A percentile compares a stretch with the other conserved stretches of the same genome.
Conservation (phyloP, 1,140 invertebrate species). For the Pseudomyrmex dendroicus region DNA sequence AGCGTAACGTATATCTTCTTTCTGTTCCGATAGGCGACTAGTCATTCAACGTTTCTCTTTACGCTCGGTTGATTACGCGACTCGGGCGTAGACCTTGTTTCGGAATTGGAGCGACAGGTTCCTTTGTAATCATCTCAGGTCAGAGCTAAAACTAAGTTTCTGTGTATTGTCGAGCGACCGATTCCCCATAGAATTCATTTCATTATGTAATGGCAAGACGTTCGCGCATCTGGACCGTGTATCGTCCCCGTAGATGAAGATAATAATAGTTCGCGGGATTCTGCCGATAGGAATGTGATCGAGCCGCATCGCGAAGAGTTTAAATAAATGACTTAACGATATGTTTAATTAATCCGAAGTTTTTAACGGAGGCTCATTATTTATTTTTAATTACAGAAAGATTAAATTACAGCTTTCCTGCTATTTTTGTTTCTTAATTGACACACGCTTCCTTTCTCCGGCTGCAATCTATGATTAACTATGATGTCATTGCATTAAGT, state of each 20-base stretch:
- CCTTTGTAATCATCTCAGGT: neutral
- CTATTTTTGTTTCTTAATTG: constrained; percentile 26
- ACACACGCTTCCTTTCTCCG: constrained; percentile 10
- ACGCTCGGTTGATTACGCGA: neutral
- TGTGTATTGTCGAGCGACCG: too few species aligned
- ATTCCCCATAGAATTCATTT: too few species aligned
- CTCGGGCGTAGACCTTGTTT: neutral
- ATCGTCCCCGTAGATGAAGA: too few species aligned
- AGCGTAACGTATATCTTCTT: neutral
- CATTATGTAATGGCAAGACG: neutral
- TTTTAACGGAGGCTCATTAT: too few species aligned
- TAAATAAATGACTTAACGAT: too few species aligned
- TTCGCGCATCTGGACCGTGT: constrained; percentile 2
- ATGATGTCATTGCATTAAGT: constrained; percentile 56
- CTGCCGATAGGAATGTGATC: too few species aligned
- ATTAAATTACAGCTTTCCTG: too few species aligned
- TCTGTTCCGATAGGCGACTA: neutral
- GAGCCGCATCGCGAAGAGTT: too few species aligned
- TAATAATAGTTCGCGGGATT: too few species aligned
- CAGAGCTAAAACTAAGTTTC: neutral
- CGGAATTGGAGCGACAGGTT: neutral
- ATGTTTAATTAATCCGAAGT: too few species aligned
- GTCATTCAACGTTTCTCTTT: neutral
- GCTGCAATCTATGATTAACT: constrained; percentile 47
- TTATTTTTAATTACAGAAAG: too few species aligned